Evolutionary conservation across 2,113 vertebrate species (phyloP).

Genomic region (Phaethon lepturus): DNA sequence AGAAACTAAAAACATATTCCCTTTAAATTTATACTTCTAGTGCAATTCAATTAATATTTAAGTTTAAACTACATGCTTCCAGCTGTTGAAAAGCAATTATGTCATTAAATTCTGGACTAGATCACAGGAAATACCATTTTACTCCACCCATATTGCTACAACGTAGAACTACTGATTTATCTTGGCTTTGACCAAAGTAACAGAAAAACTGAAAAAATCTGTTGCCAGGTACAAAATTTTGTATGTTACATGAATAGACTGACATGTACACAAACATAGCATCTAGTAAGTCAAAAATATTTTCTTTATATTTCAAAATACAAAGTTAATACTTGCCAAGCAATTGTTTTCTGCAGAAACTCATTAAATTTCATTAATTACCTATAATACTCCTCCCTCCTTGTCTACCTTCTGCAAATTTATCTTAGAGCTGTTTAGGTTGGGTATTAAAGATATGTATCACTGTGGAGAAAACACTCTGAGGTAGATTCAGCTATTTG

Average conservation of each 20-base stretch:
- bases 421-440: neutral
- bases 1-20: neutral
- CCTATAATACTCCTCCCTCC: neutral
- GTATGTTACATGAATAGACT: neutral
- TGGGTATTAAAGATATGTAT: neutral
- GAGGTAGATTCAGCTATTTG: neutral
- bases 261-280: neutral
- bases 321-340: neutral
- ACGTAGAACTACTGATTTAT: slow-evolving; percentile 28
- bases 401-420: neutral
- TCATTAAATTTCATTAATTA: neutral
- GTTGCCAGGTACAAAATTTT: neutral
- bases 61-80: slow-evolving; percentile 11
- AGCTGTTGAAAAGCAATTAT: slow-evolving; percentile 71
- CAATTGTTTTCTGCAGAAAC: neutral
- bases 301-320: neutral
- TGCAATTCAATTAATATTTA: slow-evolving; percentile 11
- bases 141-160: slow-evolving; percentile 64
- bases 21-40: neutral
- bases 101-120: slow-evolving; percentile 63
- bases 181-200: slow-evolving; percentile 24
- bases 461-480: neutral
- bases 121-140: slow-evolving; percentile 66
- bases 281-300: neutral
- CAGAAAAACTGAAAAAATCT: slow-evolving; percentile 20